phyloP scores from a whole-genome alignment of 2,888 invertebrate genomes.

The Hypomecis punctinalis region DNA sequence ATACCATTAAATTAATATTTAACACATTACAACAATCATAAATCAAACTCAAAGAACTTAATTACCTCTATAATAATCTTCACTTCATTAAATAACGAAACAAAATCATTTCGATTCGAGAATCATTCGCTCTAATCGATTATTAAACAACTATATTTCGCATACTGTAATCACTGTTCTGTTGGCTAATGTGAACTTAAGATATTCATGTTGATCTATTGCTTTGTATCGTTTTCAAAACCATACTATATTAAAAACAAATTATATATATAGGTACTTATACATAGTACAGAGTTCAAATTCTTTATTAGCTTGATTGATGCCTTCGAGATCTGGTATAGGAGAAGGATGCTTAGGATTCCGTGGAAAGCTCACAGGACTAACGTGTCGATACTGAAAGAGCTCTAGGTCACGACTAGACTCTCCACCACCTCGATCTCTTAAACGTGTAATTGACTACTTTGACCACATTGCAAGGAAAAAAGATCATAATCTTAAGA shows the following conservation, averaged over 20 bases:
- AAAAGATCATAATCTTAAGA: too few relatives aligned
- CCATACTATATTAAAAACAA: conserved; percentile 8
- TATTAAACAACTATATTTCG: conserved; percentile 51
- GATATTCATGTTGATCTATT: conserved; percentile 12
- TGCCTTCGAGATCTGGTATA: too few relatives aligned
- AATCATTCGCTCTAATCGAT: conserved; percentile 44
- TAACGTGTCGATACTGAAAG: too few relatives aligned
- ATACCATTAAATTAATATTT: not conserved
- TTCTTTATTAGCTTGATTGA: too few relatives aligned
- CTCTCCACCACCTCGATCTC: too few relatives aligned
- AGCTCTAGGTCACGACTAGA: too few relatives aligned
- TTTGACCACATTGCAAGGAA: too few relatives aligned
- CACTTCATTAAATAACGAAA: conserved; percentile 10
- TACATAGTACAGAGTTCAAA: too few relatives aligned
- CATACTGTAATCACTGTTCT: conserved; percentile 1
- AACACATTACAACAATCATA: not conserved
- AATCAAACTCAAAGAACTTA: conserved; percentile 7
- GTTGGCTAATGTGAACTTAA: conserved; percentile 4
- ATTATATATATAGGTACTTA: not conserved
- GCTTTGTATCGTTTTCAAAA: conserved; percentile 14
- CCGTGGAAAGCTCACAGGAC: too few relatives aligned
- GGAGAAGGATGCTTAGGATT: too few relatives aligned
- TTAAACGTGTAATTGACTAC: too few relatives aligned
- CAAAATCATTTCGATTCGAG: conserved; percentile 6
- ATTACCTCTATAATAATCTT: conserved; percentile 4